A percentile compares a stretch with the other conserved stretches of the same genome.
Evolutionary conservation across 2,888 invertebrate genomes (phyloP).

Genomic region (Synanthedon formicaeformis): DNA sequence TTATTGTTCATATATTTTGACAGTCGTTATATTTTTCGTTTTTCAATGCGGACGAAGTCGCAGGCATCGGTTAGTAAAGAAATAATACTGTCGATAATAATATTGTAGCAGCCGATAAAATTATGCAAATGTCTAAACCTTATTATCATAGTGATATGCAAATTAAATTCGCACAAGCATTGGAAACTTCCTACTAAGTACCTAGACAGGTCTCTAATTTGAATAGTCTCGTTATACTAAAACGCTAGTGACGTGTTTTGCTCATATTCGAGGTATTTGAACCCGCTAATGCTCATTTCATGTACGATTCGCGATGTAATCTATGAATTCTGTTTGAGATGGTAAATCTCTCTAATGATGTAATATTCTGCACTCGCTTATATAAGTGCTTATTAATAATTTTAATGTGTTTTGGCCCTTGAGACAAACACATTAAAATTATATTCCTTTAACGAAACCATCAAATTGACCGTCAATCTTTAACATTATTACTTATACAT

Average conservation of each 20-base stretch:
- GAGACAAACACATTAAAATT: no score
- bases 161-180: neutral
- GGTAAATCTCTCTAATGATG: neutral
- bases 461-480: no score
- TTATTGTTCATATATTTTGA: no score
- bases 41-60: no score
- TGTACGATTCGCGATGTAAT: neutral
- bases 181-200: neutral
- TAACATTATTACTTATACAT: no score
- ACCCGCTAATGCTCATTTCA: slow-evolving; percentile 4
- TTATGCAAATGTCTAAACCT: neutral
- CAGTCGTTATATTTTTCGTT: no score
- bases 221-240: slow-evolving; percentile 14
- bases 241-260: slow-evolving; percentile 16
- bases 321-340: neutral
- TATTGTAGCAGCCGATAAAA: neutral
- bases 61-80: no score
- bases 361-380: neutral
- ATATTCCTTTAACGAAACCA: no score
- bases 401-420: no score
- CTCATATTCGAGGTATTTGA: slow-evolving; percentile 12
- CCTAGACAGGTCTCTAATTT: slow-evolving; percentile 9
- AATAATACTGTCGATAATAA: no score
- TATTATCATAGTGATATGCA: neutral
- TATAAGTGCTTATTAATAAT: no score